phyloP scores from a whole-genome alignment of 1,140 invertebrate genomes.

The Ostrea edulis region DNA sequence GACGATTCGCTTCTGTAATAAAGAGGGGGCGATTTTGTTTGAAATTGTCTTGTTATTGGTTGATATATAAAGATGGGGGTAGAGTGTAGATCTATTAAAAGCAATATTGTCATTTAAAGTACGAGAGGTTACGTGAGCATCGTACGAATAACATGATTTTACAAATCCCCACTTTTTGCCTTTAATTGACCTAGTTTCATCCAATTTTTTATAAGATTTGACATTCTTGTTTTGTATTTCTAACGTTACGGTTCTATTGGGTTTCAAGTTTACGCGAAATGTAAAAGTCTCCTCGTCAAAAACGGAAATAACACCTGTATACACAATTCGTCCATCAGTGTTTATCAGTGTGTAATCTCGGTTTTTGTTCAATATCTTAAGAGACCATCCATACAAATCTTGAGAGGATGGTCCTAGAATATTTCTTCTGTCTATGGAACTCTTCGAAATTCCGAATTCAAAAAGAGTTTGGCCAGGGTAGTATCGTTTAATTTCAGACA shows the following conservation, averaged over 20 bases:
- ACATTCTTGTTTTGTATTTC: neutral
- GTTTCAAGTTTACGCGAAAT: neutral
- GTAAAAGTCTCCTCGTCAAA: neutral
- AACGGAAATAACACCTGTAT: neutral
- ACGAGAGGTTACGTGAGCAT: neutral
- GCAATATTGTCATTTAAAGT: neutral
- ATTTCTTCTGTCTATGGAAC: neutral
- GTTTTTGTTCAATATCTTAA: neutral
- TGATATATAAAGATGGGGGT: neutral
- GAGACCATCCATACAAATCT: neutral
- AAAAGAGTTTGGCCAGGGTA: neutral
- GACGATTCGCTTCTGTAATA: neutral
- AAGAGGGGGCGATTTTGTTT: neutral
- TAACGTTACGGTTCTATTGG: neutral
- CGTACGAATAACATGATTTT: neutral
- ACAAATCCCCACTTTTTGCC: neutral
- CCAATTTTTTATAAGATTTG: neutral
- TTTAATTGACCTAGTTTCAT: neutral
- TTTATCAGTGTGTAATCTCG: neutral
- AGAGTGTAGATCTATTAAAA: neutral
- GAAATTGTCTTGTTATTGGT: neutral
- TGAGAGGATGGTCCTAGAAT: neutral
- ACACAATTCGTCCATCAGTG: neutral
- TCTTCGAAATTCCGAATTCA: constrained; percentile 6
- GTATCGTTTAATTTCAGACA: neutral